Evolutionary conservation across 2,797 vertebrate genomes (phyloP).

Genomic region (Coreius guichenoti): DNA sequence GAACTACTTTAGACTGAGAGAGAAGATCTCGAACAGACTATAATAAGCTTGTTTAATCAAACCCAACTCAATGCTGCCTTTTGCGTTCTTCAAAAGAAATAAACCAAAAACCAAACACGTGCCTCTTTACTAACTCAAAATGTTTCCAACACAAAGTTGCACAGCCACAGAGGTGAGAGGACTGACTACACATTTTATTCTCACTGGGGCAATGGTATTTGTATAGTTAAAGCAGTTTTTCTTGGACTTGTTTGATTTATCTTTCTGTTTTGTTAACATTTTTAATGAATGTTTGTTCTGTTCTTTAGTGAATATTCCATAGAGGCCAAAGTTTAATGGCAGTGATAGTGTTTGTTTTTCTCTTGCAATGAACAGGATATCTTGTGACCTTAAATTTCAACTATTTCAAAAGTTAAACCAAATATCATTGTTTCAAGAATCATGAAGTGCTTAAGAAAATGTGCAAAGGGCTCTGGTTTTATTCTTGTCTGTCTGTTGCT

Average conservation of each 20-base stretch:
- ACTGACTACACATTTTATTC: background rate
- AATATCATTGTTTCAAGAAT: slow-evolving; percentile 44
- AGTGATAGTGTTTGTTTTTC: slow-evolving; percentile 18
- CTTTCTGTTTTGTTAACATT: slow-evolving; percentile 12
- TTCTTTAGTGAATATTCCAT: background rate
- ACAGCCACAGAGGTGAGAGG: slow-evolving; percentile 9
- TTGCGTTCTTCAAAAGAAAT: slow-evolving; percentile 9
- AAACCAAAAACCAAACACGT: slow-evolving; percentile 27
- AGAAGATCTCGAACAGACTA: background rate
- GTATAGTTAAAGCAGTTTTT: slow-evolving; percentile 3
- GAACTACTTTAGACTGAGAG: background rate
- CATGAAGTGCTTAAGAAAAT: slow-evolving; percentile 1
- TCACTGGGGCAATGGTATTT: slow-evolving; percentile 43
- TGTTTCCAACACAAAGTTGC: background rate
- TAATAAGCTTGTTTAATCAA: background rate
- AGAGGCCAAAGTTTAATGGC: slow-evolving; percentile 30
- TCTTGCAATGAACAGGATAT: background rate
- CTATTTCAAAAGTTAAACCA: background rate
- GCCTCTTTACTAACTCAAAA: slow-evolving; percentile 31
- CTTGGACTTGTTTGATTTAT: background rate
- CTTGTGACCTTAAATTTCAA: background rate
- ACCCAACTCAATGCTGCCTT: background rate
- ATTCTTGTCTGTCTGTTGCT: slow-evolving; percentile 17
- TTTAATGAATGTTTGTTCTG: background rate
- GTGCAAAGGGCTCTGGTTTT: slow-evolving; percentile 20